Conservation (phyloP, 2,113 vertebrate genomes). For the Myiopsitta monachus region DNA sequence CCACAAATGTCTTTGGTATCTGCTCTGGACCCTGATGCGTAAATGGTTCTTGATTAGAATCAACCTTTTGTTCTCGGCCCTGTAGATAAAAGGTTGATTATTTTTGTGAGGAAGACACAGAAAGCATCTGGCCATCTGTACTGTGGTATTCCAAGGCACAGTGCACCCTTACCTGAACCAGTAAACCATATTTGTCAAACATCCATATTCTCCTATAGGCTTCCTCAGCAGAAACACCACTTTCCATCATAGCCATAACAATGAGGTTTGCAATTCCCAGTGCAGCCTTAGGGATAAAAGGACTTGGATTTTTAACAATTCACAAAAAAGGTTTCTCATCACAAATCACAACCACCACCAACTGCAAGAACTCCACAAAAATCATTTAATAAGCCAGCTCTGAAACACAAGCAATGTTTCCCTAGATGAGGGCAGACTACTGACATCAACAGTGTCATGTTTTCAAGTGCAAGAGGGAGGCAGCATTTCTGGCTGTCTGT, state of each 20-base stretch:
- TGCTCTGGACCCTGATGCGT: conserved; percentile 80
- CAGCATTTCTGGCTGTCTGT: background rate
- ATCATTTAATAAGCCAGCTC: accelerated
- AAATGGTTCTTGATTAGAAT: conserved; percentile 87
- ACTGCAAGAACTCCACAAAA: background rate
- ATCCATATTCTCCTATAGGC: conserved; percentile 90
- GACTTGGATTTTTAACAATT: background rate
- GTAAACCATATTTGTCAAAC: conserved; percentile 90
- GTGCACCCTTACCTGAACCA: conserved; percentile 81
- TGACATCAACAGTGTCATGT: accelerated
- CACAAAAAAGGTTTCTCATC: background rate
- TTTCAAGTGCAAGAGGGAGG: background rate
- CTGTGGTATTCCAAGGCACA: accelerated
- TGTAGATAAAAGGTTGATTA: conserved; percentile 21
- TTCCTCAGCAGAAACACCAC: conserved; percentile 79
- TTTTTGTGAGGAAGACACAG: background rate
- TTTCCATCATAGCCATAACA: conserved; percentile 92
- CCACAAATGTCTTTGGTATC: conserved; percentile 81
- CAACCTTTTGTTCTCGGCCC: conserved; percentile 79
- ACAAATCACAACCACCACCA: background rate
- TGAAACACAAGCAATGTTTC: accelerated
- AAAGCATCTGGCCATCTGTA: accelerated
- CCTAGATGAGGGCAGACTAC: background rate
- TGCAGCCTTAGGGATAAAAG: conserved; percentile 73
- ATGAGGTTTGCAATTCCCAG: conserved; percentile 97